Evolutionary conservation across 2,888 invertebrate genomes (phyloP).

Genomic region (Subacronicta megacephala): DNA sequence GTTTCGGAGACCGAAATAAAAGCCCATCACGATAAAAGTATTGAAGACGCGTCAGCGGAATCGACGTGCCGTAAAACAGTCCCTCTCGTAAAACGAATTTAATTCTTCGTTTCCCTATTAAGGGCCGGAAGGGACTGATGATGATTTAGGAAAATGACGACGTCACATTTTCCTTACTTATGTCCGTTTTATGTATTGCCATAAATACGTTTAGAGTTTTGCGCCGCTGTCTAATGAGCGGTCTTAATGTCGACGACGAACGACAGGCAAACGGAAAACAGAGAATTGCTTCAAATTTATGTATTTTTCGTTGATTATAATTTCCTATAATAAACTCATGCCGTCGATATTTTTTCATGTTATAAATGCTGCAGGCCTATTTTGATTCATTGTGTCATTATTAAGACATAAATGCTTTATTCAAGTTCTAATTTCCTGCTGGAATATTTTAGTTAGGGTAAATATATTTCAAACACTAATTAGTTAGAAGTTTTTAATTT

Average conservation of each 20-base stretch:
- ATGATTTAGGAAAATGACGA: conserved; percentile 59
- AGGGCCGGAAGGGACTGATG: conserved; percentile 52
- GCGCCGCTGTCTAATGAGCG: conserved; percentile 34
- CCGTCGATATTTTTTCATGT: not conserved
- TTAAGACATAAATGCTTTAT: not conserved
- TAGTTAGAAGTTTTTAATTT: not conserved
- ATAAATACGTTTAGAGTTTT: conserved; percentile 37
- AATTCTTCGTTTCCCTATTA: conserved; percentile 67
- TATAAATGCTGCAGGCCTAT: not conserved
- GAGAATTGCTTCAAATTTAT: conserved; percentile 8
- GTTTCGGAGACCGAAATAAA: conserved; percentile 52
- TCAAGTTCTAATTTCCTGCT: not conserved
- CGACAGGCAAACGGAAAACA: conserved; percentile 1
- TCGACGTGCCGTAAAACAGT: conserved; percentile 64
- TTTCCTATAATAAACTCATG: not conserved
- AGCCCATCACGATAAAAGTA: conserved; percentile 59
- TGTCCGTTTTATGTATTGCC: conserved; percentile 47
- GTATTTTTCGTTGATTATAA: conserved; percentile 8
- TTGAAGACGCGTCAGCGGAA: conserved; percentile 63
- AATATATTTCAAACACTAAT: not conserved
- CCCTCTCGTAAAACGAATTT: conserved; percentile 68
- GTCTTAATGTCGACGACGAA: conserved; percentile 5
- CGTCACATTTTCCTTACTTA: conserved; percentile 44
- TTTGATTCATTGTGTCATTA: not conserved
- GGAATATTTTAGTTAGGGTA: not conserved